A percentile compares a stretch with the other conserved stretches of the same genome.
These are phyloP conservation scores for Ennomos erosarius DNA, from an alignment of 2,888 invertebrate genomes.

Conservation along the genomic window DNA sequence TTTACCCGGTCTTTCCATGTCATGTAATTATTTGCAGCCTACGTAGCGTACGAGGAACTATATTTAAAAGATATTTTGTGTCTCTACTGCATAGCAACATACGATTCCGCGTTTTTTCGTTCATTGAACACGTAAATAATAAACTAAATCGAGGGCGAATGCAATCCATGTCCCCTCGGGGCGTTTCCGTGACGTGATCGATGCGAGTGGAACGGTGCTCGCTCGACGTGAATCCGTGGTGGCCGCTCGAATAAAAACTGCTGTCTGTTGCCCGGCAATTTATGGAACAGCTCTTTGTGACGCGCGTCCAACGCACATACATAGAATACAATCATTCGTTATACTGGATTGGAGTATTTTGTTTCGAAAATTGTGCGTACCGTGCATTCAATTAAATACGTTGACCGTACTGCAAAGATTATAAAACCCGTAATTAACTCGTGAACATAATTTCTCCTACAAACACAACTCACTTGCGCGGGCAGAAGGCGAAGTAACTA, in stretches of 20 bases:
- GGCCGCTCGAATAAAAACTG: constrained; percentile 49
- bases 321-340: background rate
- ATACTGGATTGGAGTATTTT: constrained; percentile 2
- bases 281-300: constrained; percentile 59
- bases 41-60: too few relatives aligned
- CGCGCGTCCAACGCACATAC: constrained; percentile 30
- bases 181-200: constrained; percentile 54
- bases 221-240: constrained; percentile 26
- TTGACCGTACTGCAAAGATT: too few relatives aligned
- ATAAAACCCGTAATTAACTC: too few relatives aligned
- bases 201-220: constrained; percentile 45
- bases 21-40: too few relatives aligned
- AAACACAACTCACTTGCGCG: too few relatives aligned
- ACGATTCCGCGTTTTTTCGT: constrained; percentile 6
- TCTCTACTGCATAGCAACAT: constrained; percentile 7
- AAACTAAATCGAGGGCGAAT: constrained; percentile 44
- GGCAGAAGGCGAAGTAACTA: too few relatives aligned
- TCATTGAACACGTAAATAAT: constrained; percentile 29
- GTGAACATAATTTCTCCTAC: too few relatives aligned
- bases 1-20: too few relatives aligned
- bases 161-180: constrained; percentile 47
- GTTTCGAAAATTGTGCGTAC: constrained; percentile 4
- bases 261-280: constrained; percentile 52
- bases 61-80: too few relatives aligned
- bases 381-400: background rate